Percentiles rank a stretch among this genome's conserved stretches.
Conservation (phyloP, 92 coral and sea anemone species). For the Pocillopora meandrina region DNA sequence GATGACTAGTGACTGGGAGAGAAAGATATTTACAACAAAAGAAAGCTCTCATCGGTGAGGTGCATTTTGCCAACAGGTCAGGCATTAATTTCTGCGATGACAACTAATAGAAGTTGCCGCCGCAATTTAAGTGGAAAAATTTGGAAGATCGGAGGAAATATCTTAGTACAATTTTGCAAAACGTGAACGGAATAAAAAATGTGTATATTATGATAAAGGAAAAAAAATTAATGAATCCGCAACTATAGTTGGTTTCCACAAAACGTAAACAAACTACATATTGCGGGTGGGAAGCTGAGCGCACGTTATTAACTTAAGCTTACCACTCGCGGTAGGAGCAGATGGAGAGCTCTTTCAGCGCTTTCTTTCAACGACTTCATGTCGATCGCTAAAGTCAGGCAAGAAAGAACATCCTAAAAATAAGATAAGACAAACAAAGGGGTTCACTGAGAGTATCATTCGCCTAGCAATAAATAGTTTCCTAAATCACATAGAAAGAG, state of each 20-base stretch:
- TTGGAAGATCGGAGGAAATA: not conserved
- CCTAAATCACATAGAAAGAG: not conserved
- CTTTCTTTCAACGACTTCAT: conserved; percentile 53
- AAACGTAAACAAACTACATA: conserved; percentile 22
- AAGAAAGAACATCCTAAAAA: conserved; percentile 65
- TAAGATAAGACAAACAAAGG: conserved; percentile 29
- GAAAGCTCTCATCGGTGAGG: not conserved
- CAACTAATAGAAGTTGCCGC: not conserved
- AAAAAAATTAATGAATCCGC: not conserved
- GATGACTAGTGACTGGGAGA: not conserved
- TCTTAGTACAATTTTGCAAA: not conserved
- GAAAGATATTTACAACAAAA: not conserved
- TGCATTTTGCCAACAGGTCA: conserved; percentile 17
- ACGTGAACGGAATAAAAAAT: not conserved
- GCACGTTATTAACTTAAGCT: conserved; percentile 35
- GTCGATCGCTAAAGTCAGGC: conserved; percentile 63
- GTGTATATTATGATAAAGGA: not conserved
- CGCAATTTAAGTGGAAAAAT: not conserved
- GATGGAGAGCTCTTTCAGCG: conserved; percentile 73
- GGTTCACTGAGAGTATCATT: conserved; percentile 28
- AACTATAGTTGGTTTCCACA: not conserved
- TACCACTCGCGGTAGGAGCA: conserved; percentile 79
- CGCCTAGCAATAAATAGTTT: conserved; percentile 14
- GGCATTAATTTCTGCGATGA: not conserved
- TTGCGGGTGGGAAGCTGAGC: conserved; percentile 7